phyloP scores from a whole-genome alignment of 2,113 vertebrate species.

The Chrysemys picta region DNA sequence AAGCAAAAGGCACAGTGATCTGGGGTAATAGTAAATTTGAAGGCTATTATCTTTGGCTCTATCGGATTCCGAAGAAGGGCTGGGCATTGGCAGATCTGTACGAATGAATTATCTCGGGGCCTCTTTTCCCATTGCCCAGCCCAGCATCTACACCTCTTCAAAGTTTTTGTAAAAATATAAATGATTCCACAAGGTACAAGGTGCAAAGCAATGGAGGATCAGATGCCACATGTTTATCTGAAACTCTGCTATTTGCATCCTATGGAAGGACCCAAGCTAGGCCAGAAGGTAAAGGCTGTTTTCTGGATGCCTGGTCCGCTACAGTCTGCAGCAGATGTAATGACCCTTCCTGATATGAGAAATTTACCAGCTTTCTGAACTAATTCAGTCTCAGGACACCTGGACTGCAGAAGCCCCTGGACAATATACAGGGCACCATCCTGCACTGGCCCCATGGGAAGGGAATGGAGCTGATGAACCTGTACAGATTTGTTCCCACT shows the following conservation, averaged over 20 bases:
- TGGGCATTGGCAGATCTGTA: neutral
- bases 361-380: neutral
- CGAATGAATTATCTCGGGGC: neutral
- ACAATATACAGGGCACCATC: neutral
- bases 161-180: neutral
- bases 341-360: neutral
- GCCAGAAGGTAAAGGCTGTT: neutral
- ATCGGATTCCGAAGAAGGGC: neutral
- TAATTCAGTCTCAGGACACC: neutral
- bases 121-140: neutral
- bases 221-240: neutral
- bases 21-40: neutral
- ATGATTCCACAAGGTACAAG: neutral
- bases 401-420: neutral
- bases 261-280: neutral
- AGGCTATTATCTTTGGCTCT: neutral
- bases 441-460: neutral
- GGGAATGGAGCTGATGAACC: neutral
- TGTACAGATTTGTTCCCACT: too few relatives aligned
- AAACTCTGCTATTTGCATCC: neutral
- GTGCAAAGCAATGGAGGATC: neutral
- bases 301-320: neutral
- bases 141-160: neutral
- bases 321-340: neutral
- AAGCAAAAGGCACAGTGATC: neutral